phyloP scores from a whole-genome alignment of 2,113 vertebrate species.

The Calyptommatus sinebrachiatus region DNA sequence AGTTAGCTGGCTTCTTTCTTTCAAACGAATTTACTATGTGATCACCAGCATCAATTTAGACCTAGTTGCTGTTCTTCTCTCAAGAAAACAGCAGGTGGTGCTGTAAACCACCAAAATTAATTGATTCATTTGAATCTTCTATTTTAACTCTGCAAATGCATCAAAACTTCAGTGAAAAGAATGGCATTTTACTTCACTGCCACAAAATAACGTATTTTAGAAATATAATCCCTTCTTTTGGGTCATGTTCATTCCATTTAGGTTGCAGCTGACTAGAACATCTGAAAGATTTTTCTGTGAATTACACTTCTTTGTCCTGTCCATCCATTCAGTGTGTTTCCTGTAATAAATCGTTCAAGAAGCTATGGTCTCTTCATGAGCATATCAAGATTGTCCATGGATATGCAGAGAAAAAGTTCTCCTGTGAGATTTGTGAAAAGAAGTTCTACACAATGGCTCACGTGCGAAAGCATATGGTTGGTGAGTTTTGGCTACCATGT shows the following conservation, averaged over 20 bases:
- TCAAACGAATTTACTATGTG: background rate
- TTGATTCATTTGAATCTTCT: background rate
- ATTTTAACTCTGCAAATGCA: background rate
- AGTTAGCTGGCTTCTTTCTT: background rate
- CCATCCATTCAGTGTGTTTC: slow-evolving; percentile 85
- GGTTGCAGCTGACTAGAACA: background rate
- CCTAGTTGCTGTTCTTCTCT: slow-evolving; percentile 6
- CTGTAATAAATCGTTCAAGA: slow-evolving; percentile 98
- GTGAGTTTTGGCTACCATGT: slow-evolving; percentile 74
- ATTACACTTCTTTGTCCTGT: slow-evolving; percentile 55
- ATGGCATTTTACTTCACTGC: background rate
- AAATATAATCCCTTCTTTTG: background rate
- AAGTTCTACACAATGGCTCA: slow-evolving; percentile 99
- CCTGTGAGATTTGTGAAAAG: slow-evolving; percentile 98
- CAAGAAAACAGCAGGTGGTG: slow-evolving; percentile 29
- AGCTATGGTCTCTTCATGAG: slow-evolving; percentile 98
- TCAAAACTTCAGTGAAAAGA: background rate
- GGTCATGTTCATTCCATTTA: background rate
- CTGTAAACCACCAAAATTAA: background rate
- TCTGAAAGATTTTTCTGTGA: slow-evolving; percentile 28
- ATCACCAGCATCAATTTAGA: background rate
- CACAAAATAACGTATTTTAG: background rate
- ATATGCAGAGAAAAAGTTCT: slow-evolving; percentile 98
- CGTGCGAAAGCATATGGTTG: slow-evolving; percentile 97
- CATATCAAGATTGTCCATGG: slow-evolving; percentile 98